phyloP scores from a whole-genome alignment of 2,888 invertebrate genomes.

The Peribatodes rhomboidaria region DNA sequence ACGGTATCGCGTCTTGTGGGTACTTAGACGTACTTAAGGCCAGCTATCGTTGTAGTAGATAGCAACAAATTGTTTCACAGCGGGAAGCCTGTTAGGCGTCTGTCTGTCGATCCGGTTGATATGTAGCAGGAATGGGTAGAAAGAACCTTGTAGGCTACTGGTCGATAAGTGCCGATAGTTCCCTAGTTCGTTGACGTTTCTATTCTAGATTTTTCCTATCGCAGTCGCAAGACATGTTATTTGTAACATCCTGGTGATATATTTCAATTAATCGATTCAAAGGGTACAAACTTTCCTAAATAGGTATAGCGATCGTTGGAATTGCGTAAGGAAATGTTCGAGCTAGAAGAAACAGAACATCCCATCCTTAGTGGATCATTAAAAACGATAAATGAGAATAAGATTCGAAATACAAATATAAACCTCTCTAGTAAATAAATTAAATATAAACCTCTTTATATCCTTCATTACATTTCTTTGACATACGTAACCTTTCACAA shows the following conservation, averaged over 20 bases:
- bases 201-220: constrained; percentile 10
- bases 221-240: not conserved
- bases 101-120: constrained; percentile 30
- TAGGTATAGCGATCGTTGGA: too few species aligned
- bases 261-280: too few species aligned
- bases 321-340: too few species aligned
- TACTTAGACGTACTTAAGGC: constrained; percentile 7
- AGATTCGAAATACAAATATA: too few species aligned
- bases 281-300: too few species aligned
- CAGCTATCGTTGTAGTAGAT: constrained; percentile 31
- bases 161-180: constrained; percentile 27
- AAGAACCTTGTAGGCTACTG: constrained; percentile 24
- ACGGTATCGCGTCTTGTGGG: constrained; percentile 10
- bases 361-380: too few species aligned
- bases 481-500: too few species aligned
- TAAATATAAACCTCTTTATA: too few species aligned
- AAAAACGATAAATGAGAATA: too few species aligned
- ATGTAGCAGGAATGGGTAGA: constrained; percentile 22
- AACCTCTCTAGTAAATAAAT: too few species aligned
- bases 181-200: constrained; percentile 18
- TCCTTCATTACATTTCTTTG: too few species aligned
- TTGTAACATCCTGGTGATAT: not conserved
- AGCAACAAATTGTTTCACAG: constrained; percentile 43
- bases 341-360: too few species aligned
- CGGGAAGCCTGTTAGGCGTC: constrained; percentile 45